Conservation (phyloP, 2,113 vertebrate genomes). For the Neotragus pygmaeus region DNA sequence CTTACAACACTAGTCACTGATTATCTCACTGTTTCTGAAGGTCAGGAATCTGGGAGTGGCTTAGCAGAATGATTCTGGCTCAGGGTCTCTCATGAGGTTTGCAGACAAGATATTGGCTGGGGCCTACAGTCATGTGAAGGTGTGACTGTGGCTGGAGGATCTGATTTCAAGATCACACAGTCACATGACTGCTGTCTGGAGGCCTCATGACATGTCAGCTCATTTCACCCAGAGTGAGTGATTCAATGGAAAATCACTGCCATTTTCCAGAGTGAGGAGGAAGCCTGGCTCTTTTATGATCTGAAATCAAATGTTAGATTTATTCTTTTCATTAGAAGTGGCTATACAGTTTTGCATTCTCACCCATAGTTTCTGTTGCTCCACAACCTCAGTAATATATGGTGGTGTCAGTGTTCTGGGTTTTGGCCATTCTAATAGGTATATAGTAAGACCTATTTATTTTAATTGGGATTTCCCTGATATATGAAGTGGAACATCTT, state of each 20-base stretch:
- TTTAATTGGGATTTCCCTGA: background rate
- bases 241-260: background rate
- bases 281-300: background rate
- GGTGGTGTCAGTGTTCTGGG: background rate
- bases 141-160: background rate
- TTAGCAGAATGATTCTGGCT: background rate
- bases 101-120: background rate
- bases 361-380: background rate
- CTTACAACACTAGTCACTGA: background rate
- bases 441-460: background rate
- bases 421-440: background rate
- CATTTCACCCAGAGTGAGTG: background rate
- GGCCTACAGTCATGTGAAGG: background rate
- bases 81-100: background rate
- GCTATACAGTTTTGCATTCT: background rate
- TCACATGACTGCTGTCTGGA: background rate
- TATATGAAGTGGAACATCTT: background rate
- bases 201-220: background rate
- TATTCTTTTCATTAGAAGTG: background rate
- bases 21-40: background rate
- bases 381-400: background rate
- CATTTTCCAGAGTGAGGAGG: background rate
- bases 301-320: background rate
- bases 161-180: background rate
- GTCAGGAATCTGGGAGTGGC: background rate